phyloP scores from a whole-genome alignment of 2,113 vertebrate species.

The Prolemur simus region DNA sequence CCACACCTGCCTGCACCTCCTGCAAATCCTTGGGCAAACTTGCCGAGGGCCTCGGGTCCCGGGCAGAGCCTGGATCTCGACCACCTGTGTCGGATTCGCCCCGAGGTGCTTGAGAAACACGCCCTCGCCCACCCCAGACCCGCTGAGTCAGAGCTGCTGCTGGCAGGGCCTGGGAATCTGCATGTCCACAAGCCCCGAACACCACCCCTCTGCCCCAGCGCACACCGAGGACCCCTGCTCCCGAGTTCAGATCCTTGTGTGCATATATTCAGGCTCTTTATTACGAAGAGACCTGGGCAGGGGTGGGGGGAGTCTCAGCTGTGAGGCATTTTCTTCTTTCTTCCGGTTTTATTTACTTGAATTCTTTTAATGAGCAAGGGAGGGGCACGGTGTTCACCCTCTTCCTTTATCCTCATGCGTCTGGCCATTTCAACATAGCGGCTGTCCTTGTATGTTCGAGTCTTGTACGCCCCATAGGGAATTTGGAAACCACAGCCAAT shows the following conservation, averaged over 20 bases:
- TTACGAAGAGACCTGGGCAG: too few species aligned
- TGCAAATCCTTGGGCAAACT: accelerated
- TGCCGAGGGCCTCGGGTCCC: accelerated
- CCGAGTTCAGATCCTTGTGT: accelerated
- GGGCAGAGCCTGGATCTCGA: not conserved
- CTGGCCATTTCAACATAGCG: not conserved
- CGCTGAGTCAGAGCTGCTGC: not conserved
- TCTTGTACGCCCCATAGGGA: accelerated
- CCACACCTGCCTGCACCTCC: not conserved
- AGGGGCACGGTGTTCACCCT: not conserved
- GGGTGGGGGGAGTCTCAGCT: not conserved
- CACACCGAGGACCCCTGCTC: too few species aligned
- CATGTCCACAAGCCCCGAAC: not conserved
- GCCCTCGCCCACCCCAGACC: accelerated
- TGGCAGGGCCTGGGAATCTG: not conserved
- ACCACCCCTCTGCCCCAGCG: too few species aligned
- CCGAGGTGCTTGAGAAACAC: too few species aligned
- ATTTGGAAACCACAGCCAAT: not conserved
- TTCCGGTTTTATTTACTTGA: not conserved
- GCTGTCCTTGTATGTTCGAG: not conserved
- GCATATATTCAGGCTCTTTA: not conserved
- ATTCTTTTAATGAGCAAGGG: not conserved
- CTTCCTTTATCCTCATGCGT: not conserved
- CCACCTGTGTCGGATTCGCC: not conserved
- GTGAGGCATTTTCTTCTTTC: not conserved